phyloP scores from a whole-genome alignment of 2,113 vertebrate genomes.

The Cephalopterus ornatus region DNA sequence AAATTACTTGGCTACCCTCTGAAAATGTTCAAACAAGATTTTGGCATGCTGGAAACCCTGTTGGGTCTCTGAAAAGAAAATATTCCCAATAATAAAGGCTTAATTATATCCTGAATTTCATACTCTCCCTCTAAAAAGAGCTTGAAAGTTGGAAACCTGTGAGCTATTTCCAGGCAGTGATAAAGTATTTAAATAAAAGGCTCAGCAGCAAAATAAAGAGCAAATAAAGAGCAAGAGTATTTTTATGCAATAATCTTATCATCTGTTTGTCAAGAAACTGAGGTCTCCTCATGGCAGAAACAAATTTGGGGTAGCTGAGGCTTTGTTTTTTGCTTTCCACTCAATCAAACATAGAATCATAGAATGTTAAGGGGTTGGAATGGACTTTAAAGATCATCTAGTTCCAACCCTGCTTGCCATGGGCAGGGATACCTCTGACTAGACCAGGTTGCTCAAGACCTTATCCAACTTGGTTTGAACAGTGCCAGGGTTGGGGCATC shows the following conservation, averaged over 20 bases:
- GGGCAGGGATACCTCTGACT: background rate
- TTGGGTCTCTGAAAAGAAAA: constrained; percentile 12
- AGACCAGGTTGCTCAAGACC: background rate
- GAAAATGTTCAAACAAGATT: background rate
- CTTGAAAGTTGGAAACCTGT: background rate
- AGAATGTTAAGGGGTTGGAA: background rate
- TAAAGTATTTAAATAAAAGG: background rate
- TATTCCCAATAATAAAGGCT: constrained; percentile 10
- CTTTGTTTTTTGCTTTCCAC: background rate
- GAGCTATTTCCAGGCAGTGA: background rate
- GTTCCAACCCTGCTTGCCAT: background rate
- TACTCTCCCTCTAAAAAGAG: background rate
- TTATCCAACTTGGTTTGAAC: background rate
- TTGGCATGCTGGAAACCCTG: background rate
- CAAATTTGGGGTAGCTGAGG: background rate
- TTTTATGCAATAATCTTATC: background rate
- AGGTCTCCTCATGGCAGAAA: background rate
- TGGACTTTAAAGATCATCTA: background rate
- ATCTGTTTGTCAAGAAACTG: background rate
- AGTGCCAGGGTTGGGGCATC: background rate
- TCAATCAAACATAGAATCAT: background rate
- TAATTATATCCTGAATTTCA: constrained; percentile 29
- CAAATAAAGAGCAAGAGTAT: background rate
- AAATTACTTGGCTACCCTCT: background rate
- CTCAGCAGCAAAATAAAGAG: background rate